Evolutionary conservation across 2,113 vertebrate species (phyloP).

Genomic region (Notiomystis cincta): DNA sequence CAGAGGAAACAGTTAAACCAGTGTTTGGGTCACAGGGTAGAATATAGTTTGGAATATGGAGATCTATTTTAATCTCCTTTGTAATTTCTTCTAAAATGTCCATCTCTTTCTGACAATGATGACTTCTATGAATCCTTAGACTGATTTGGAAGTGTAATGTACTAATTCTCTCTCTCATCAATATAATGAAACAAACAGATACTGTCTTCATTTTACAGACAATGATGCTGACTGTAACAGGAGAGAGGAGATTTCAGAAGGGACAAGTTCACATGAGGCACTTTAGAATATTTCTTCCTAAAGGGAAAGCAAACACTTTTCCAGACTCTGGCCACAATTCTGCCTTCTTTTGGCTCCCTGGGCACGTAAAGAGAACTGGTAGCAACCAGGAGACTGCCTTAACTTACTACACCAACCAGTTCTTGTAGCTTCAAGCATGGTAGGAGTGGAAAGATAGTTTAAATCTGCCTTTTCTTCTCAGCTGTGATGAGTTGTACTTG

Average conservation of each 20-base stretch:
- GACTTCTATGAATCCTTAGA: background rate
- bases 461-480: background rate
- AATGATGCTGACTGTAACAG: background rate
- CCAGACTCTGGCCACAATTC: background rate
- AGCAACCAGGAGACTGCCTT: background rate
- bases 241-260: background rate
- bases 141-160: background rate
- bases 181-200: background rate
- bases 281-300: background rate
- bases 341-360: background rate
- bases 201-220: background rate
- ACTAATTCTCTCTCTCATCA: background rate
- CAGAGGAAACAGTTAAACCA: background rate
- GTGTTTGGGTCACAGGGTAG: background rate
- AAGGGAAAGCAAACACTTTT: background rate
- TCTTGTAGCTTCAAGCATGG: background rate
- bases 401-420: background rate
- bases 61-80: background rate
- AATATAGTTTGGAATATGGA: background rate
- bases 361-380: background rate
- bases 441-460: background rate
- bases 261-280: background rate
- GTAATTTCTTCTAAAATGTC: background rate
- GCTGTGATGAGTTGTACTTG: background rate
- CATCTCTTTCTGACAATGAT: background rate